These are phyloP conservation scores for Microtus ochrogaster DNA, from an alignment of 2,113 vertebrate species.

Conservation along the genomic window DNA sequence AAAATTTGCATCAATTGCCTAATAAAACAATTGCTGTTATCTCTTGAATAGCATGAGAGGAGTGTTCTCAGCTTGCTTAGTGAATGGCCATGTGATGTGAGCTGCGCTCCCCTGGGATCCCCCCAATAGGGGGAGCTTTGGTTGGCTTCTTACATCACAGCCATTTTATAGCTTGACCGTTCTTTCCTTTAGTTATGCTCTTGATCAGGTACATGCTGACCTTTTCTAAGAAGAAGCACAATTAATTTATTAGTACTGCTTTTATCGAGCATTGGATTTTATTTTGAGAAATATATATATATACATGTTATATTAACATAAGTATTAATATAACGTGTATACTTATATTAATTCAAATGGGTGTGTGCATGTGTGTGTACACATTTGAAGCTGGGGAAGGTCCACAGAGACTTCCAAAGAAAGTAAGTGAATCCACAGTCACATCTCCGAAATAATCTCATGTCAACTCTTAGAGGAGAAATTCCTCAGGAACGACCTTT, in stretches of 20 bases:
- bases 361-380: background rate
- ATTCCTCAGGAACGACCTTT: background rate
- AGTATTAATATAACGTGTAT: background rate
- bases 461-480: constrained; percentile 29
- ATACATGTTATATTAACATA: background rate
- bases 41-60: background rate
- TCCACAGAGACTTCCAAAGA: background rate
- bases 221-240: background rate
- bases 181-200: constrained; percentile 38
- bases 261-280: constrained; percentile 14
- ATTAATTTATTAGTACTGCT: constrained; percentile 53
- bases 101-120: too few species aligned
- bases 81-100: background rate
- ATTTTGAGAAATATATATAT: constrained; percentile 48
- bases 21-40: background rate
- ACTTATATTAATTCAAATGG: constrained; percentile 56
- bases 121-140: background rate
- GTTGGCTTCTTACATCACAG: background rate
- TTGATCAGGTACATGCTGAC: background rate
- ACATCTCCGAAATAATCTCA: constrained; percentile 5
- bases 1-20: background rate
- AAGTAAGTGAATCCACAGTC: background rate
- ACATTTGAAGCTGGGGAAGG: background rate
- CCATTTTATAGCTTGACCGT: background rate
- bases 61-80: background rate